A percentile compares a stretch with the other conserved stretches of the same genome.
phyloP scores from a whole-genome alignment of 2,888 invertebrate genomes.

The Yponomeuta cagnagella region DNA sequence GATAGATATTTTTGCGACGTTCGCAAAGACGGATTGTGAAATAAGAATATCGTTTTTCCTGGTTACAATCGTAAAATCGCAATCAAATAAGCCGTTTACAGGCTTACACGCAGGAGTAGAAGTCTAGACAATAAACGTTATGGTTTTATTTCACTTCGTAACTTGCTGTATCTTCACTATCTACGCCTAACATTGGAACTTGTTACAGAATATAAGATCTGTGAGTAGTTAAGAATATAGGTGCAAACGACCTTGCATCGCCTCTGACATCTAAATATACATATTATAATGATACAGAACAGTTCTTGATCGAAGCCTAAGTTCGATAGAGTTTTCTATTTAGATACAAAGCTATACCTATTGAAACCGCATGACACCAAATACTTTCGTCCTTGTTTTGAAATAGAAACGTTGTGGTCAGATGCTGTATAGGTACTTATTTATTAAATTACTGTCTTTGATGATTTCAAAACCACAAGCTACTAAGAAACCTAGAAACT shows the following conservation, averaged over 20 bases:
- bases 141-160: constrained; percentile 9
- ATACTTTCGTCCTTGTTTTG: background rate
- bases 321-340: background rate
- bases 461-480: too few relatives aligned
- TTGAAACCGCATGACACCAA: background rate
- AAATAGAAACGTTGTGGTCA: too few relatives aligned
- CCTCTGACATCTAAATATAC: too few relatives aligned
- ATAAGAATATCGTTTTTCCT: background rate
- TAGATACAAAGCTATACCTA: background rate
- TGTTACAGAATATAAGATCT: background rate
- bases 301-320: too few relatives aligned
- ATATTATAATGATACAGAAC: too few relatives aligned
- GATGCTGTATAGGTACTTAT: too few relatives aligned
- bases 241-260: too few relatives aligned
- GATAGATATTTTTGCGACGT: background rate
- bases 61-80: background rate
- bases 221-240: too few relatives aligned
- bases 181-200: background rate
- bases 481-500: background rate
- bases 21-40: background rate
- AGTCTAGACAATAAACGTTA: constrained; percentile 4
- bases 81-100: background rate
- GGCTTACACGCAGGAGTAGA: background rate
- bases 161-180: background rate
- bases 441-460: too few relatives aligned